Evolutionary conservation across 2,797 vertebrate species (phyloP), one percentile per base, ranked within the genome.

Genomic region (Cirrhinus mrigala): DNA sequence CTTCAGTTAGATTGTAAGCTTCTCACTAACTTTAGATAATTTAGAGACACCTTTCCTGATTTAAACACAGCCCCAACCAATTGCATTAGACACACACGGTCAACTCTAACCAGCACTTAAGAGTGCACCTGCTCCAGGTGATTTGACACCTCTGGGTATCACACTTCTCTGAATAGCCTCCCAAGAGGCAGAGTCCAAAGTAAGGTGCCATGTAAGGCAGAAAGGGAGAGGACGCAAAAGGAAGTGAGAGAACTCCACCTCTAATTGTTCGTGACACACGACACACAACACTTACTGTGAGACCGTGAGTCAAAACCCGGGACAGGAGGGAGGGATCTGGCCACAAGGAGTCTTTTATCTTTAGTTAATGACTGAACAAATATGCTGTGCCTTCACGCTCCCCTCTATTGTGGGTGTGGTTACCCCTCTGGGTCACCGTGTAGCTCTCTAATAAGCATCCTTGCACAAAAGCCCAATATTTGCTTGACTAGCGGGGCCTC

Each of bases 351-450:
- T 94, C 94, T 94, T 96, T 95, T 94, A 95, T 95, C 94, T 95
- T 94, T 91, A 94, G 94, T 94, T 95, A 95, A 95, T 95, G 94
- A 94, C 90, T 95, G 93, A 93, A 93, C 93, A 95, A 95, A 95
- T 92, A 95, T 90, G 90, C 86, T 85, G 77, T 58, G 91, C 91
- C 89, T 92, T 82, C 24, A n/a, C 85, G 81, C 75, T 83, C 79
- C 76, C 79, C 86, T 91, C 92, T 93, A 85, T 87, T 86, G 93
- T 94, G 93, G 94, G 94, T 89, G 94, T 94, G 94, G 94, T 90
- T 89, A 89, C 91, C 94, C 92, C 89, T 27, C 84, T 86, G 91
- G 93, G 94, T 93, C 91, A 83, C 64, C 56, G 89, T 91, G 93
- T 91, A 89, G 91, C 91, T 91, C 90, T 91, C 91, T 94, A 94